These are phyloP conservation scores for Helogale parvula DNA, from an alignment of 2,113 vertebrate genomes.

Conservation along the genomic window DNA sequence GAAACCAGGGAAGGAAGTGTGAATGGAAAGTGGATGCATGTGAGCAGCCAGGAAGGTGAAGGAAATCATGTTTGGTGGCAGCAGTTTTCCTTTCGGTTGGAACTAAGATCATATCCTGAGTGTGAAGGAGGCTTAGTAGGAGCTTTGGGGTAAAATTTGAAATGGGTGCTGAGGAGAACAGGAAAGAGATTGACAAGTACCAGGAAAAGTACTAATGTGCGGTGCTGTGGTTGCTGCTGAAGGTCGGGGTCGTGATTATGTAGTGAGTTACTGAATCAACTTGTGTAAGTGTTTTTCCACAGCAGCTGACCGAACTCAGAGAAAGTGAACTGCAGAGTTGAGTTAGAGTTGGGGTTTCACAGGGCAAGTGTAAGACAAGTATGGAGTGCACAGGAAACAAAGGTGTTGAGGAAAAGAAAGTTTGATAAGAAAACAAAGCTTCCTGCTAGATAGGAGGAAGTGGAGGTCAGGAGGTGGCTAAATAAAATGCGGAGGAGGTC, in stretches of 20 bases:
- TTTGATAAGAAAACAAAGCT: not conserved
- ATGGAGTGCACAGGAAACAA: not conserved
- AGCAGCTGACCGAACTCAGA: not conserved
- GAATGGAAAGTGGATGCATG: not conserved
- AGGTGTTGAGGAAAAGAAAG: not conserved
- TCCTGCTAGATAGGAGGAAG: not conserved
- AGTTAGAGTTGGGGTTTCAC: not conserved
- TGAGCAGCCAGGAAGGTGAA: not conserved
- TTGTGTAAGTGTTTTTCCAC: not conserved
- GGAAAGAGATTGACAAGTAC: not conserved
- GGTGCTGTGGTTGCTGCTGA: not conserved
- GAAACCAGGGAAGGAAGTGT: not conserved
- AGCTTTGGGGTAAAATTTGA: not conserved
- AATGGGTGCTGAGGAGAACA: not conserved
- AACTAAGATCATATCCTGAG: not conserved
- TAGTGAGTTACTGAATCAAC: not conserved
- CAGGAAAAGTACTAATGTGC: not conserved
- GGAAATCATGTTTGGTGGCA: not conserved
- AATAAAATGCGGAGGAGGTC: not conserved
- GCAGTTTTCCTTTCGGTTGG: not conserved
- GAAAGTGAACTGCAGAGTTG: not conserved
- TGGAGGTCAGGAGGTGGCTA: not conserved
- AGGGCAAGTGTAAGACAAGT: not conserved
- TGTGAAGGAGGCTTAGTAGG: not conserved
- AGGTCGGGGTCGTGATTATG: no score